phyloP scores from a whole-genome alignment of 2,888 invertebrate species.

The Iphiclides podalirius region DNA sequence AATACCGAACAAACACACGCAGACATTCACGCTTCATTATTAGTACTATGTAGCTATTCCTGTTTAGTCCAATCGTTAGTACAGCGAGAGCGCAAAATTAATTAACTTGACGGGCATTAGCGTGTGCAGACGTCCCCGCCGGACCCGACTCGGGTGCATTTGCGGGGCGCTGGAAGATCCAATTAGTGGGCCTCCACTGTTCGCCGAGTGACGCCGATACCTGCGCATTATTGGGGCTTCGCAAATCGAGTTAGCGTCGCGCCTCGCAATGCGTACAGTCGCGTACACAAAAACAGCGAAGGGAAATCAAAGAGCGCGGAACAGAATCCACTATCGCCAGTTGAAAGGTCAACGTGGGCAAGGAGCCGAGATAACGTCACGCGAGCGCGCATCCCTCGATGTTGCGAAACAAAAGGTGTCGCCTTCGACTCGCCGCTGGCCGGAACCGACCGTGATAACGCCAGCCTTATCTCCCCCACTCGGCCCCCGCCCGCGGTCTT shows the following conservation, averaged over 20 bases:
- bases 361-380: slow-evolving; percentile 71
- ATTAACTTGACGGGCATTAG: not conserved
- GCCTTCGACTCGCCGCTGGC: slow-evolving; percentile 74
- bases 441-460: slow-evolving; percentile 71
- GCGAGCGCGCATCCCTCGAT: slow-evolving; percentile 73
- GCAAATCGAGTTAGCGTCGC: slow-evolving; percentile 42
- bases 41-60: too few relatives aligned
- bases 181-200: slow-evolving; percentile 43
- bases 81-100: too few relatives aligned
- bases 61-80: too few relatives aligned
- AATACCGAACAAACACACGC: too few relatives aligned
- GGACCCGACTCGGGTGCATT: slow-evolving; percentile 34
- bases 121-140: not conserved
- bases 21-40: too few relatives aligned
- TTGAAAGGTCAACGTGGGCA: slow-evolving; percentile 66
- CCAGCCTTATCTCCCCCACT: slow-evolving; percentile 71
- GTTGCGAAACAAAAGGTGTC: slow-evolving; percentile 76
- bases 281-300: too few relatives aligned
- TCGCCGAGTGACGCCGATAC: slow-evolving; percentile 31
- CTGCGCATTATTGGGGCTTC: slow-evolving; percentile 41
- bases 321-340: slow-evolving; percentile 50
- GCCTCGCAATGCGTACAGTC: slow-evolving; percentile 33
- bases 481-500: slow-evolving; percentile 33
- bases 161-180: slow-evolving; percentile 43
- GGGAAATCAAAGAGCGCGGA: too few relatives aligned